Percentiles rank a stretch among this genome's conserved stretches.
These are phyloP conservation scores for Rhipidura dahli DNA, from an alignment of 2,113 vertebrate genomes.

Conservation along the genomic window DNA sequence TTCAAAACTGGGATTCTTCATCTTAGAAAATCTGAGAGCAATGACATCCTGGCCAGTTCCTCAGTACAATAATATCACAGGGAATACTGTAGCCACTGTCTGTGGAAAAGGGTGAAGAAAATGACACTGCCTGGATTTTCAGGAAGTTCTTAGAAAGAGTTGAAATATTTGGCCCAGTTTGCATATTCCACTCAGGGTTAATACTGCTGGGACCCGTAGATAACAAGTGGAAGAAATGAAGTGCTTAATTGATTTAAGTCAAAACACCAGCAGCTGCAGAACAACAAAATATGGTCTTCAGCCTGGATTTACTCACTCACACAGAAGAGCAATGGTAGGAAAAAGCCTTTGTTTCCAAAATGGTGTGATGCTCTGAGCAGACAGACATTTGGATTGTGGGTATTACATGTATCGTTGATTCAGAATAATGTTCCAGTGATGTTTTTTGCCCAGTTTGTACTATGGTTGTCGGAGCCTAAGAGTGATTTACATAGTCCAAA, in stretches of 20 bases:
- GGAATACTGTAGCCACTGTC: background rate
- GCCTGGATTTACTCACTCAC: background rate
- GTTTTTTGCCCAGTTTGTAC: background rate
- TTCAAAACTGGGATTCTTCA: background rate
- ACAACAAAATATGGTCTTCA: background rate
- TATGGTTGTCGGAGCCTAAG: background rate
- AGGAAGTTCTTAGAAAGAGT: background rate
- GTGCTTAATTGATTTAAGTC: background rate
- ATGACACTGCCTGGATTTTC: background rate
- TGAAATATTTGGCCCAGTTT: background rate
- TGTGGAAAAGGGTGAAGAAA: background rate
- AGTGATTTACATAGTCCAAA: background rate
- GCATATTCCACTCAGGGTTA: accelerated
- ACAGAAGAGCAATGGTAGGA: background rate
- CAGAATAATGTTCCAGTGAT: accelerated
- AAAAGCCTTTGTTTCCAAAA: background rate
- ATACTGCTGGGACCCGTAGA: background rate
- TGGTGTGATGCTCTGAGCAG: background rate
- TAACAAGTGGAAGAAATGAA: background rate
- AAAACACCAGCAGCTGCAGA: background rate
- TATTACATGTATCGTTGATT: background rate
- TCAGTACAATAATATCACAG: background rate
- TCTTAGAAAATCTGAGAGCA: background rate
- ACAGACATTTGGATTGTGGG: background rate
- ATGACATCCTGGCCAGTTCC: background rate